Evolutionary conservation across 2,113 vertebrate species (phyloP).

Genomic region (Epinephelus cyanopodus): DNA sequence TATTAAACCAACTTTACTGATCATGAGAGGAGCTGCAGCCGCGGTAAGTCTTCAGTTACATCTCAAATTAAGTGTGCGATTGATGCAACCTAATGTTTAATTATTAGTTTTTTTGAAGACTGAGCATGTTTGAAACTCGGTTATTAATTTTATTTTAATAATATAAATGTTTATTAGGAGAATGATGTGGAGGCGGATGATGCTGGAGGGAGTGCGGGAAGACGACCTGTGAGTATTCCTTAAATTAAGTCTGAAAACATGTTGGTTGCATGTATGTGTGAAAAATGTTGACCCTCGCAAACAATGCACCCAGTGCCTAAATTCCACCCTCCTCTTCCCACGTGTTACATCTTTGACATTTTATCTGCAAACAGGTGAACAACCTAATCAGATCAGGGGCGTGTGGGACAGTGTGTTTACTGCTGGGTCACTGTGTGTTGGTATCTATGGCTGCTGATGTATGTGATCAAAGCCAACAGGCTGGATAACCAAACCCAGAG

Average conservation of each 20-base stretch:
- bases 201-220: constrained; percentile 12
- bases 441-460: not conserved
- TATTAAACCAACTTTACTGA: not conserved
- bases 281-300: not conserved
- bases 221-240: constrained; percentile 59
- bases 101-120: no score
- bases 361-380: not conserved
- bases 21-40: constrained; percentile 36
- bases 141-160: not conserved
- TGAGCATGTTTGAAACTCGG: not conserved
- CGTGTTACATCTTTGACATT: not conserved
- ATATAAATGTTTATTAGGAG: constrained; percentile 6
- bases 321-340: not conserved
- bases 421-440: not conserved
- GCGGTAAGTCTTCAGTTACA: constrained; percentile 30
- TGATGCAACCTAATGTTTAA: not conserved
- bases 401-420: not conserved
- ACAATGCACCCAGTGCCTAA: not conserved
- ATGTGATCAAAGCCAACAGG: no score
- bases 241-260: not conserved
- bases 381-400: not conserved
- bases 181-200: not conserved
- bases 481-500: not conserved
- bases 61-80: not conserved
- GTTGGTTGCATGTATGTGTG: not conserved